Evolutionary conservation across 2,113 vertebrate species (phyloP).

Genomic region (Sturnira hondurensis): DNA sequence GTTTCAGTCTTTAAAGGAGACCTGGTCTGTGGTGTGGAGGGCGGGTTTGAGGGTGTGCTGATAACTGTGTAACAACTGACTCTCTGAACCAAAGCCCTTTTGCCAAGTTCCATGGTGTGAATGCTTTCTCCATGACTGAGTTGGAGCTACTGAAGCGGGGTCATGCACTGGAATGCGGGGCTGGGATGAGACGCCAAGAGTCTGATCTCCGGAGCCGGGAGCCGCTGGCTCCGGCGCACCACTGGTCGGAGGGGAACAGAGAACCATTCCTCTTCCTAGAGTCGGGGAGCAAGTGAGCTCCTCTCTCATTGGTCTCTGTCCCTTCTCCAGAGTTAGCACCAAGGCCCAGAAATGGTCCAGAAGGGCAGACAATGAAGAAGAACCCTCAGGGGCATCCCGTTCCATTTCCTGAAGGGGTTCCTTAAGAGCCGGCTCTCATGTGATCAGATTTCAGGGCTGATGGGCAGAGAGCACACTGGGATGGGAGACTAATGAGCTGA

Average conservation of each 20-base stretch:
- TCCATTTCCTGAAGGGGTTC: background rate
- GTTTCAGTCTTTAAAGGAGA: background rate
- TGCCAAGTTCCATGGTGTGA: constrained; percentile 5
- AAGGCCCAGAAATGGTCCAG: background rate
- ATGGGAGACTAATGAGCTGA: constrained; percentile 71
- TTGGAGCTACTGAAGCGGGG: background rate
- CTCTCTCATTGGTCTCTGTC: background rate
- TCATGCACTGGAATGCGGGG: background rate
- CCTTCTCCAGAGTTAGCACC: background rate
- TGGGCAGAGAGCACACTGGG: constrained; percentile 36
- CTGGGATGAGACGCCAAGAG: background rate
- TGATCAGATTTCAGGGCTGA: constrained; percentile 48
- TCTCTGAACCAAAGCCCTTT: background rate
- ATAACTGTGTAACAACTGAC: background rate
- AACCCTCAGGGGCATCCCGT: background rate
- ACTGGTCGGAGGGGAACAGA: background rate
- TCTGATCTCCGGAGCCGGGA: background rate
- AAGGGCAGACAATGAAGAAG: background rate
- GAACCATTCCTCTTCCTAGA: background rate
- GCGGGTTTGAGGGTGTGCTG: background rate
- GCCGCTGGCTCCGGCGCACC: too few relatives aligned
- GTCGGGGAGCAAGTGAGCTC: rapidly evolving
- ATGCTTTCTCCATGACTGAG: background rate
- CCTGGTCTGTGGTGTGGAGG: background rate
- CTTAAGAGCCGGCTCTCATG: background rate